Base-by-base conservation (phyloP, 2,113 vertebrate genomes). In the Columba livia region DNA sequence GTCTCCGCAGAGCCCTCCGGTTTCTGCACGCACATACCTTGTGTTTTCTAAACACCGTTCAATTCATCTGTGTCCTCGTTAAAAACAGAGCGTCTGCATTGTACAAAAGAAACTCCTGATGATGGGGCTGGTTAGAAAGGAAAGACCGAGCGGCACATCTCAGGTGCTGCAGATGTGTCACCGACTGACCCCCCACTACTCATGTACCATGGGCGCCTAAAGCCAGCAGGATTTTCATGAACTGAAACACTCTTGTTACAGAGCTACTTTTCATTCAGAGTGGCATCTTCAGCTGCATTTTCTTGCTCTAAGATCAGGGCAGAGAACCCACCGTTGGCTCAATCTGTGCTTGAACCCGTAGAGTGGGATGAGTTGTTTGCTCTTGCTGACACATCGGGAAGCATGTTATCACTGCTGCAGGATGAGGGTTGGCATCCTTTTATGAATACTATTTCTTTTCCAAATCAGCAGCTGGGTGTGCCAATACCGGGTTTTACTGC, bases 61-160 rank as follows among this genome's bases (percentile, higher is more conserved):
- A 19, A 47, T 57, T 26, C 15, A 5, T 4, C 3, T 7, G 6
- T 7, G 31, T 38, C 50, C 54, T 11, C 42, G 26, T 32, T 38
- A 44, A 51, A 53, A 47, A 34, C 60, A 42, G 34, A 51, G 38
- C 58, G 47, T 34, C 5, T 1, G 1, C 26, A 4, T 0, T 0
- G 32, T 11, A 44, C 51, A 2, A 16, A 48, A 31, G 67, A 58
- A 74, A 17, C 25, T 79, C 51, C 38, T 48, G 12, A 4, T 0
- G 11, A 23, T 3, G 3, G 36, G 50, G 44, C 29, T 28, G 8
- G 40, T 40, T 12, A 28, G 67, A 32, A 48, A 40, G 40, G 66
- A 25, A 28, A 62, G 38, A 54, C 17, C 13, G 38, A n/a, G 40
- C 1, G 20, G 19, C 31, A 24, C 78, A 17, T 71, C 80, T 58